Conservation (phyloP, 2,888 invertebrate species). For the Acrocyrtus sp. region DNA sequence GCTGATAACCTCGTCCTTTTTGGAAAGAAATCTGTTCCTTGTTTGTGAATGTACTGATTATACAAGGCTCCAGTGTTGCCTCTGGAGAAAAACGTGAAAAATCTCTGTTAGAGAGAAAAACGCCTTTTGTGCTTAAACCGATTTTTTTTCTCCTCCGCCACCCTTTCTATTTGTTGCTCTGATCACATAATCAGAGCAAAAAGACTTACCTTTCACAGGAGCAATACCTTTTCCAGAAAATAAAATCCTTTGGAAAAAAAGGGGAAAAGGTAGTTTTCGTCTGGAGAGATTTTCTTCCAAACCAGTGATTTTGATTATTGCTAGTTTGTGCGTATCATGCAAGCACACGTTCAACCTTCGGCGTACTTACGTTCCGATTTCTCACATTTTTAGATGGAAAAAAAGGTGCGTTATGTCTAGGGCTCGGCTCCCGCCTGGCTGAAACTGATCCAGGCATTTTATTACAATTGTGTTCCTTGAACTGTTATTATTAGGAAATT, state of each 20-base stretch:
- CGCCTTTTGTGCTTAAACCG: slow-evolving; percentile 14
- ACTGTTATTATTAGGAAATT: not conserved
- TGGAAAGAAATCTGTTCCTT: too few relatives aligned
- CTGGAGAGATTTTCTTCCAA: slow-evolving; percentile 27
- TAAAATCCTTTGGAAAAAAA: not conserved
- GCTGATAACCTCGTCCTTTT: too few relatives aligned
- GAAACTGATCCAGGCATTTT: too few relatives aligned
- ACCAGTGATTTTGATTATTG: slow-evolving; percentile 33
- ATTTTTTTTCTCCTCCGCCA: slow-evolving; percentile 11
- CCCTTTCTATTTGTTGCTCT: too few relatives aligned
- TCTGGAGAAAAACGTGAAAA: not conserved
- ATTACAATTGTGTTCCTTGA: not conserved
- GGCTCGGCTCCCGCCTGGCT: not conserved
- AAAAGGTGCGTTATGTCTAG: not conserved
- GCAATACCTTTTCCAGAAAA: not conserved
- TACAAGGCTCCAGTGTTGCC: too few relatives aligned
- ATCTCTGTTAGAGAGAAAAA: not conserved
- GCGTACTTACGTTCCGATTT: not conserved
- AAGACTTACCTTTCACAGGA: not conserved
- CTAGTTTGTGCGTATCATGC: not conserved
- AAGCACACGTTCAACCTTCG: not conserved
- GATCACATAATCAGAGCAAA: slow-evolving; percentile 22
- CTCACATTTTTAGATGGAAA: not conserved
- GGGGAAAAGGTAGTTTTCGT: not conserved
- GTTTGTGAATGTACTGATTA: too few relatives aligned